phyloP scores from a whole-genome alignment of 2,888 invertebrate species.

The Ernsta delagoae region DNA sequence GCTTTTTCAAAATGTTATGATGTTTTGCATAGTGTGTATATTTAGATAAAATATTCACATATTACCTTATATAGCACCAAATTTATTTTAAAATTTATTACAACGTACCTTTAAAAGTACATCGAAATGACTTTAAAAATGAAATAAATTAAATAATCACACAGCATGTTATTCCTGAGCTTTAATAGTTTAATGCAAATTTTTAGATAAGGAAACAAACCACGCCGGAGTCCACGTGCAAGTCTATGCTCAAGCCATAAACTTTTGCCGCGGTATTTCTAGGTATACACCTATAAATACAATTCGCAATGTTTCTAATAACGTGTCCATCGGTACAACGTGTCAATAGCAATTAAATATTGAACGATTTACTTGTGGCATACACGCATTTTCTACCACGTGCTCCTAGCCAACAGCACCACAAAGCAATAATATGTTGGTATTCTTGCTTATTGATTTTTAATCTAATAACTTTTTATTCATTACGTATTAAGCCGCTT shows the following conservation, averaged over 20 bases:
- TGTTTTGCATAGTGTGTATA: too few relatives aligned
- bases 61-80: too few relatives aligned
- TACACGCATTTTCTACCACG: constrained; percentile 58
- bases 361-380: constrained; percentile 53
- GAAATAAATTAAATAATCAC: too few relatives aligned
- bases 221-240: constrained; percentile 40
- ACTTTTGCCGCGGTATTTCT: constrained; percentile 28
- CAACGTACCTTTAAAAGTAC: too few relatives aligned
- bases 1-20: too few relatives aligned
- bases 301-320: constrained; percentile 53
- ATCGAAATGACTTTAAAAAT: too few relatives aligned
- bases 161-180: neutral
- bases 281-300: neutral
- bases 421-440: neutral
- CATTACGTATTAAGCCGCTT: too few relatives aligned
- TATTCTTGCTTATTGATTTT: neutral
- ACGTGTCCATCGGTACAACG: constrained; percentile 62
- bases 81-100: too few relatives aligned
- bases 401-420: constrained; percentile 42
- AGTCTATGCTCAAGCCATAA: constrained; percentile 19
- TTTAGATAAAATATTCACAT: too few relatives aligned
- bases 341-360: constrained; percentile 65
- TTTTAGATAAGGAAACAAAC: constrained; percentile 15
- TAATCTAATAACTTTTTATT: neutral
- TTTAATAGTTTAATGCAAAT: constrained; percentile 20